Evolutionary conservation across 2,797 vertebrate genomes (phyloP).

Genomic region (Pempheris klunzingeri): DNA sequence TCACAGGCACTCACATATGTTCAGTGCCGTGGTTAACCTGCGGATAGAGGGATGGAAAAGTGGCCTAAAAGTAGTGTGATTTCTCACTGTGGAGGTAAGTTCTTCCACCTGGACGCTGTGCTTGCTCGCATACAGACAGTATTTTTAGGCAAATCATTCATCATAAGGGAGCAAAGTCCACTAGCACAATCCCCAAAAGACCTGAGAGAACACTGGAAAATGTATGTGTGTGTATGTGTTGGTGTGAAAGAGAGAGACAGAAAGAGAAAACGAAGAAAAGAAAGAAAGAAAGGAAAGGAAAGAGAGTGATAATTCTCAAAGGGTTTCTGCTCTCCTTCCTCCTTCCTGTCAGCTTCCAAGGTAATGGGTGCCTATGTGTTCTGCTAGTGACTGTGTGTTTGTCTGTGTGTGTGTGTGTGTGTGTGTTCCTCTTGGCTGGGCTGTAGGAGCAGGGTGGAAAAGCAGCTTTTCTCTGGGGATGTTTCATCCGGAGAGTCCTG

Average conservation of each 20-base stretch:
- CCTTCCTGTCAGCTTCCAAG: conserved; percentile 72
- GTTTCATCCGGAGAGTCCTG: conserved; percentile 78
- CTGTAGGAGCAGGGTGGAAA: conserved; percentile 61
- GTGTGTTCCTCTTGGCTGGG: conserved; percentile 65
- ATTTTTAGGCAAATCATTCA: conserved; percentile 86
- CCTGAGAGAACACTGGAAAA: conserved; percentile 65
- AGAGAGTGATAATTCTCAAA: conserved; percentile 76
- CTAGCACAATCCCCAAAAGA: conserved; percentile 80
- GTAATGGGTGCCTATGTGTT: conserved; percentile 72
- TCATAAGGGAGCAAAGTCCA: conserved; percentile 84
- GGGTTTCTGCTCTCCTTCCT: conserved; percentile 73
- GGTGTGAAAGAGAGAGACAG: conserved; percentile 25
- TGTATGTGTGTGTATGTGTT: conserved; percentile 32
- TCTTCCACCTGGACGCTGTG: conserved; percentile 78
- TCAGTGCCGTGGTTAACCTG: conserved; percentile 52
- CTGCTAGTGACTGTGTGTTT: conserved; percentile 43
- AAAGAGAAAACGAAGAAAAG: conserved; percentile 19
- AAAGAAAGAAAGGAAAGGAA: conserved; percentile 57
- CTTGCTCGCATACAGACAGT: conserved; percentile 72
- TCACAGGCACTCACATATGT: conserved; percentile 9
- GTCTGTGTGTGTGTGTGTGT: conserved; percentile 45
- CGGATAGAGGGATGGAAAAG: conserved; percentile 55
- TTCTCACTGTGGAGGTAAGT: conserved; percentile 73
- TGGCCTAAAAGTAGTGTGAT: conserved; percentile 75
- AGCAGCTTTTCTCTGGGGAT: conserved; percentile 75